phyloP scores from a whole-genome alignment of 2,888 invertebrate genomes.

The Teleiodes luculella region DNA sequence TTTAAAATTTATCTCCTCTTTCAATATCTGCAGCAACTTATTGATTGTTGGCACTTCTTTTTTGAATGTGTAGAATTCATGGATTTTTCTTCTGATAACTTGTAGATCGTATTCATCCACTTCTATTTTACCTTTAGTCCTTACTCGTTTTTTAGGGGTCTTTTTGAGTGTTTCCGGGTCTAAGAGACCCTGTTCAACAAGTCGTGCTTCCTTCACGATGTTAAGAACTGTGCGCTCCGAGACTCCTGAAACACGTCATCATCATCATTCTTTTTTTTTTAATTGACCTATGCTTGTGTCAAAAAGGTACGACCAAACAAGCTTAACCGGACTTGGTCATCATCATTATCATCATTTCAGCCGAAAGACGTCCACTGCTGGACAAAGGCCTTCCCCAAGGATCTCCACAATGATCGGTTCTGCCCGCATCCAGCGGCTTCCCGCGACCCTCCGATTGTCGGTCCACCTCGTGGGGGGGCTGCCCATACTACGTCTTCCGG shows the following conservation, averaged over 20 bases:
- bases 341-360: too few species aligned
- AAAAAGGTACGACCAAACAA: too few species aligned
- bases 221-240: constrained; percentile 69
- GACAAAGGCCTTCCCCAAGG: too few species aligned
- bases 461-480: too few species aligned
- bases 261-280: too few species aligned
- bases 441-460: too few species aligned
- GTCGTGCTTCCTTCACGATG: constrained; percentile 67
- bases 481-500: too few species aligned
- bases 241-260: constrained; percentile 60
- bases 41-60: constrained; percentile 73
- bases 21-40: constrained; percentile 64
- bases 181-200: constrained; percentile 65
- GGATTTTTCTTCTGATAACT: constrained; percentile 66
- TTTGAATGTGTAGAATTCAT: constrained; percentile 71
- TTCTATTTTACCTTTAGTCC: constrained; percentile 70
- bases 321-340: too few species aligned
- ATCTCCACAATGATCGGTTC: too few species aligned
- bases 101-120: constrained; percentile 68
- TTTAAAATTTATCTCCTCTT: constrained; percentile 69
- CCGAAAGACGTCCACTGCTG: too few species aligned
- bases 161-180: constrained; percentile 68
- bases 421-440: too few species aligned
- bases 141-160: constrained; percentile 62
- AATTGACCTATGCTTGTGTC: too few species aligned